Evolutionary conservation across 1,140 invertebrate species (phyloP).

Genomic region (Zaprionus nigranus): DNA sequence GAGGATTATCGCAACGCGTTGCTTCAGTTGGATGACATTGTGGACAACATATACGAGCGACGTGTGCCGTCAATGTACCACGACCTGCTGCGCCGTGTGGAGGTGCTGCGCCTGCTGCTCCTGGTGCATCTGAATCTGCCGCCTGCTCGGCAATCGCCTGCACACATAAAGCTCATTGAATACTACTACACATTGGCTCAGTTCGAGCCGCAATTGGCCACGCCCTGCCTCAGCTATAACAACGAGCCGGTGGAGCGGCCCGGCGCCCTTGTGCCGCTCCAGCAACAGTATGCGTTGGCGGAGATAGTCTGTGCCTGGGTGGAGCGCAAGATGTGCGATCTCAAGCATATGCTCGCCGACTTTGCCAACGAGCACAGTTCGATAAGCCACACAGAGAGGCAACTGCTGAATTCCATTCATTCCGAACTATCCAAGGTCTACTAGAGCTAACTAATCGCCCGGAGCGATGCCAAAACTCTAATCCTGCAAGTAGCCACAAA

Average conservation of each 20-base stretch:
- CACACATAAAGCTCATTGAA: conserved; percentile 82
- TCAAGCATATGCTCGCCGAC: conserved; percentile 60
- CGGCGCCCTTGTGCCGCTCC: conserved; percentile 64
- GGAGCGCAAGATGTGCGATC: conserved; percentile 67
- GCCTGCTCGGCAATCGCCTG: conserved; percentile 76
- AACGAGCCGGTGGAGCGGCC: conserved; percentile 49
- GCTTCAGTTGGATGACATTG: conserved; percentile 80
- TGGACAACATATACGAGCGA: conserved; percentile 80
- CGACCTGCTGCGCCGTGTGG: conserved; percentile 67
- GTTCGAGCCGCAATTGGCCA: conserved; percentile 35
- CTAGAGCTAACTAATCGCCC: conserved; percentile 21
- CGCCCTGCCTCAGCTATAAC: conserved; percentile 19
- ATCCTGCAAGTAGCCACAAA: neutral
- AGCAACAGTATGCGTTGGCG: conserved; percentile 67
- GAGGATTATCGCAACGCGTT: conserved; percentile 69
- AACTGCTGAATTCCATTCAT: conserved; percentile 55
- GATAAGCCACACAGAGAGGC: conserved; percentile 53
- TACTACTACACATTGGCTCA: conserved; percentile 71
- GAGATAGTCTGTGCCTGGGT: conserved; percentile 73
- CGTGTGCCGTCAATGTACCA: conserved; percentile 66
- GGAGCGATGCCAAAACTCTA: neutral
- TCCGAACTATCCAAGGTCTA: conserved; percentile 53
- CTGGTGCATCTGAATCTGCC: conserved; percentile 75
- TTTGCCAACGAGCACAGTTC: conserved; percentile 61
- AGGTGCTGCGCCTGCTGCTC: conserved; percentile 72